A percentile compares a stretch with the other conserved stretches of the same genome.
These are phyloP conservation scores for Drosophila equinoxialis DNA, from an alignment of 1,140 invertebrate species.

Conservation along the genomic window DNA sequence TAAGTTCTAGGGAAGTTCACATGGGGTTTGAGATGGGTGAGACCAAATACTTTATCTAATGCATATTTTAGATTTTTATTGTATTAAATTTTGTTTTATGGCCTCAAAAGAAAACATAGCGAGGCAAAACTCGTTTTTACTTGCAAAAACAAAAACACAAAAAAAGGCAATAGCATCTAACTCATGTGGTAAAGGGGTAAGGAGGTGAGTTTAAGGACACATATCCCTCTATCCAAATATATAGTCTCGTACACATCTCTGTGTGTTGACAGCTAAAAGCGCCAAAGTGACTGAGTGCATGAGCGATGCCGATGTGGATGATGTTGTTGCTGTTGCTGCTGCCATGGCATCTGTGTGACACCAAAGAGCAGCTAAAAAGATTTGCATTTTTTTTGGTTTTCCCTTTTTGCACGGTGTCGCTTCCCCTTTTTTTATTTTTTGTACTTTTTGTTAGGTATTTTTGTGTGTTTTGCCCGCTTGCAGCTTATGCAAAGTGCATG, in stretches of 20 bases:
- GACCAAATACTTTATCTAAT: conserved; percentile 1
- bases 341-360: conserved; percentile 44
- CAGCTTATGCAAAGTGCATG: conserved; percentile 71
- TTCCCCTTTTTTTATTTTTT: background rate
- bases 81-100: conserved; percentile 10
- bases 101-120: conserved; percentile 8
- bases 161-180: conserved; percentile 21
- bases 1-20: no score
- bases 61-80: conserved; percentile 1
- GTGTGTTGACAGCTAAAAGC: conserved; percentile 70
- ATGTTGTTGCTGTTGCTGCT: background rate
- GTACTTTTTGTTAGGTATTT: conserved; percentile 16
- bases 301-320: conserved; percentile 38
- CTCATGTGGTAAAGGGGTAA: background rate
- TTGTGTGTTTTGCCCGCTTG: conserved; percentile 46
- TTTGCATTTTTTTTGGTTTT: conserved; percentile 55
- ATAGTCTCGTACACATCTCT: background rate
- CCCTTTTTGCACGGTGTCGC: background rate
- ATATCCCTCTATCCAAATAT: background rate
- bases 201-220: background rate
- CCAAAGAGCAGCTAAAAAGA: conserved; percentile 73
- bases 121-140: conserved; percentile 41
- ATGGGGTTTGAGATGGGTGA: no score
- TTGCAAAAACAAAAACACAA: conserved; percentile 31
- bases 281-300: conserved; percentile 73